Base-by-base conservation (phyloP, 2,888 invertebrate genomes). In the Liopterus haemorrhoidalis region DNA sequence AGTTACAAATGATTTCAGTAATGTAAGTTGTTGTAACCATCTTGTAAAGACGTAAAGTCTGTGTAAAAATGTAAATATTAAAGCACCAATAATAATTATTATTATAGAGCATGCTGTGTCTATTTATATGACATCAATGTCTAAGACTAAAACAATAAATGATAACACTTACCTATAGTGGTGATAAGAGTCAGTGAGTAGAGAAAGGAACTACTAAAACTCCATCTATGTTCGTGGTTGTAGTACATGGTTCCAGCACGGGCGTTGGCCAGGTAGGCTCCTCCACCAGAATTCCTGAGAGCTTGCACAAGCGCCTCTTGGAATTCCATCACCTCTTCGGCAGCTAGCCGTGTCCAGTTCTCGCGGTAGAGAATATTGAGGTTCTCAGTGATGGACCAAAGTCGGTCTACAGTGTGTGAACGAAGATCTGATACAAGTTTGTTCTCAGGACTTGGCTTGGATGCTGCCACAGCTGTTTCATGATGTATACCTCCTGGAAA, bases 111-210 rank as follows among this genome's bases (percentile, higher is more conserved):
- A n/a, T 25, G 25, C 25, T 25, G n/a, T 25, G n/a, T 4, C 12
- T 3, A 12, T 3, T 25, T 11, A 11, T 11, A 28, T n/a, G 11
- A 3, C 14, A 31, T 31, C 11, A 31, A 3, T 3, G 5, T 12
- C 11, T 31, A 5, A 14, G 2, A 31, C 15, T 33, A 4, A n/a
- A n/a, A n/a, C n/a, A n/a, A n/a, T n/a, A n/a, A n/a, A n/a, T 25
- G 18, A 20, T 35, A 32, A 27, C 46, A 70, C 83, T 81, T 68
- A 93, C 93, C 93, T 58, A 93, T 93, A 25, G 93, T 94, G 5
- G 93, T 93, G 62, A 94, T 93, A 54, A 95, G 80, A 12, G 94
- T 93, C 56, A 94, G 74, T 18, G 92, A 92, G 66, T 94, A 95
- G 37, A 95, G 75, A 64, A 94, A 88, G 56, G 92, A 90, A 54